Conservation (phyloP, 2,113 vertebrate species). For the Mellivora capensis region DNA sequence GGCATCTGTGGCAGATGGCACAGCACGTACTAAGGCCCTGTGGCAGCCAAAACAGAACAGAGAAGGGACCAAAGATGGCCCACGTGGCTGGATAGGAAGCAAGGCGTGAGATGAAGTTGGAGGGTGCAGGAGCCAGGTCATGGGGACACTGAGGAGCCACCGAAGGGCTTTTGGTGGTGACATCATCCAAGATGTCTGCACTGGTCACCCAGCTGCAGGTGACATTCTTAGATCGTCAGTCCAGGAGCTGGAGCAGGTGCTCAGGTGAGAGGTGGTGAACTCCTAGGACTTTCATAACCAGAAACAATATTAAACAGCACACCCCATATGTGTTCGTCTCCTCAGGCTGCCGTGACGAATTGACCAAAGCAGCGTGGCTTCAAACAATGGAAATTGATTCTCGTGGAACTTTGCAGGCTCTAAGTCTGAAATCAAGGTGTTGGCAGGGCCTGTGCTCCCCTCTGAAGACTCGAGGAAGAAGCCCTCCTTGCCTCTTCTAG, state of each 20-base stretch:
- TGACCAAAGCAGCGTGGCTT: not conserved
- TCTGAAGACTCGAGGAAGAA: not conserved
- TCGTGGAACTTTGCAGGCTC: not conserved
- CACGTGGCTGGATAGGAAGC: not conserved
- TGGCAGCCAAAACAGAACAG: not conserved
- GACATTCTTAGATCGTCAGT: not conserved
- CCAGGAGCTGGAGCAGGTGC: not conserved
- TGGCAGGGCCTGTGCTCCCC: not conserved
- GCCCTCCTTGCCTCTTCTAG: not conserved
- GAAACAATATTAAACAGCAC: not conserved
- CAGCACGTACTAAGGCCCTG: not conserved
- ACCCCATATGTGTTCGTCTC: rapidly evolving
- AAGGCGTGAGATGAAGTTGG: not conserved
- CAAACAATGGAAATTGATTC: not conserved
- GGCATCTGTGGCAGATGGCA: not conserved
- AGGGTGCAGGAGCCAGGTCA: not conserved
- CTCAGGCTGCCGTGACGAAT: not conserved
- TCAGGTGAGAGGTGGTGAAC: not conserved
- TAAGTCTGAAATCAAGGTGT: not conserved
- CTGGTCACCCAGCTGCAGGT: not conserved
- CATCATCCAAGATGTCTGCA: not conserved
- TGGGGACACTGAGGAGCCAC: not conserved
- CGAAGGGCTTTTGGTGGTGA: not conserved
- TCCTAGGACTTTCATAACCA: not conserved
- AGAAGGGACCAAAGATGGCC: not conserved